phyloP scores from a whole-genome alignment of 2,888 invertebrate genomes.

The Sericinus montela region DNA sequence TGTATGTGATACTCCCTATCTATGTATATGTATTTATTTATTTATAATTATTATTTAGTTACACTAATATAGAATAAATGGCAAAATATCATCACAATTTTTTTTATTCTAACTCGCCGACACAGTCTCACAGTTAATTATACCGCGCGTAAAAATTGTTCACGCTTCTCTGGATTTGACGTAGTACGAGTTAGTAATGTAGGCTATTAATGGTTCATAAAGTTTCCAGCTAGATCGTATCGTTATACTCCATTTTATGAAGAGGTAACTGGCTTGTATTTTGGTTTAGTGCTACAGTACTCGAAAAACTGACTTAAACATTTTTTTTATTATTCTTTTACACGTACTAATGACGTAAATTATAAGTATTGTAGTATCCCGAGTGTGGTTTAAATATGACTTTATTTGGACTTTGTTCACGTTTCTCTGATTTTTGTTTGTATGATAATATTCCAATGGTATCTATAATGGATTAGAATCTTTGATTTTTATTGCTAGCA shows the following conservation, averaged over 20 bases:
- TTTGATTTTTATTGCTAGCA: too few relatives aligned
- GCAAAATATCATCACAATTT: background rate
- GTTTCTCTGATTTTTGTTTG: too few relatives aligned
- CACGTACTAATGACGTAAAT: slow-evolving; percentile 4
- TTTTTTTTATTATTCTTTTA: slow-evolving; percentile 15
- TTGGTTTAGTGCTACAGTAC: slow-evolving; percentile 12
- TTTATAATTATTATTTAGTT: too few relatives aligned
- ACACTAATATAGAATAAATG: background rate
- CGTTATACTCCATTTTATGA: slow-evolving; percentile 18
- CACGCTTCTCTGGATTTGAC: slow-evolving; percentile 31
- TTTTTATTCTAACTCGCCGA: background rate
- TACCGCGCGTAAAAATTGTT: slow-evolving; percentile 33
- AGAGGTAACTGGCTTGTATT: slow-evolving; percentile 8
- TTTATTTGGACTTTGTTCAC: too few relatives aligned
- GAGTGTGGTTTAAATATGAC: too few relatives aligned
- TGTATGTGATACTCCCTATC: too few relatives aligned
- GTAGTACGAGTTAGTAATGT: slow-evolving; percentile 30
- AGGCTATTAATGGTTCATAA: slow-evolving; percentile 32
- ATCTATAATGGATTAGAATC: too few relatives aligned
- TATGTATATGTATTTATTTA: too few relatives aligned
- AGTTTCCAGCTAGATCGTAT: slow-evolving; percentile 29
- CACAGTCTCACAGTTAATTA: slow-evolving; percentile 27
- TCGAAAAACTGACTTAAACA: too few relatives aligned
- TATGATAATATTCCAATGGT: too few relatives aligned
- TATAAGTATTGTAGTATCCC: too few relatives aligned